These are phyloP conservation scores for Cnemophilus loriae DNA, from an alignment of 2,113 vertebrate species.

Conservation along the genomic window DNA sequence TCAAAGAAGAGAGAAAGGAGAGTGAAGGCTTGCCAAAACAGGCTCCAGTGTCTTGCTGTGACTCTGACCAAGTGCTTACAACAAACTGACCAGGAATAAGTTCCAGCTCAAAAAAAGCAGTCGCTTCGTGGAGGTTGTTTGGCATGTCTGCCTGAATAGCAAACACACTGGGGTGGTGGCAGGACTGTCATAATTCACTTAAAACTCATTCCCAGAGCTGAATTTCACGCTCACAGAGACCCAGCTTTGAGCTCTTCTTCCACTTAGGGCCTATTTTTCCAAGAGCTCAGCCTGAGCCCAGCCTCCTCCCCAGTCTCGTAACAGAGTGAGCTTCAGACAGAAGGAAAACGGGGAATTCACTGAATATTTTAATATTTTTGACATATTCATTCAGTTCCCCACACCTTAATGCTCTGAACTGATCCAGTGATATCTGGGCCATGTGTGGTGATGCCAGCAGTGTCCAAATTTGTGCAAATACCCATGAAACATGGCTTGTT, in stretches of 20 bases:
- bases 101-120: not conserved
- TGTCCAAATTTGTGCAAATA: not conserved
- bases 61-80: not conserved
- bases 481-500: not conserved
- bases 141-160: not conserved
- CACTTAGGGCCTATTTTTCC: not conserved
- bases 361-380: not conserved
- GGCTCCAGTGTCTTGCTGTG: not conserved
- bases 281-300: not conserved
- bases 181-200: not conserved
- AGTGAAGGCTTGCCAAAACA: not conserved
- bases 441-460: not conserved
- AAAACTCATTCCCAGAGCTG: not conserved
- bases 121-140: not conserved
- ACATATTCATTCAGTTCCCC: not conserved
- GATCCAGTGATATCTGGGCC: not conserved
- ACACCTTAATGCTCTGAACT: not conserved
- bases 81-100: not conserved
- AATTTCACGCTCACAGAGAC: not conserved
- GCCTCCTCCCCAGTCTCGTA: not conserved
- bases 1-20: not conserved
- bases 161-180: not conserved
- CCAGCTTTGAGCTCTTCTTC: rapidly evolving
- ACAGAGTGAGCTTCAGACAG: not conserved
- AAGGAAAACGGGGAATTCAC: not conserved